phyloP scores from a whole-genome alignment of 2,113 vertebrate species.

The Pelobates fuscus region DNA sequence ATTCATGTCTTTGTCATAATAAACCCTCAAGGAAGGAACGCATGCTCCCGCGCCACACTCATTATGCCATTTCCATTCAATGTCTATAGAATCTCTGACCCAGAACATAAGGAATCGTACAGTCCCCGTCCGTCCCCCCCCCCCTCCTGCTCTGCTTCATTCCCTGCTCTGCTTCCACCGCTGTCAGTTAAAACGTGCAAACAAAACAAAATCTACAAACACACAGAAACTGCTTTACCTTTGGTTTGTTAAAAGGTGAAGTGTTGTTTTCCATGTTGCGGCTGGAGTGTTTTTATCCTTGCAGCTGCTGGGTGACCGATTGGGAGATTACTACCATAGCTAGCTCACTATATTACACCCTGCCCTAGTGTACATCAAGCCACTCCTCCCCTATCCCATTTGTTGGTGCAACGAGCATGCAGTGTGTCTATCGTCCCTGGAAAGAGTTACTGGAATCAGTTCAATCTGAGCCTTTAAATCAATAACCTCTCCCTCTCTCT shows the following conservation, averaged over 20 bases:
- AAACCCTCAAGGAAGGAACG: neutral
- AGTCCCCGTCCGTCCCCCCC: neutral
- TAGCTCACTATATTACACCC: neutral
- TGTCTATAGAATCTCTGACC: neutral
- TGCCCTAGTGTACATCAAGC: neutral
- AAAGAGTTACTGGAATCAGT: neutral
- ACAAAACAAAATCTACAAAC: neutral
- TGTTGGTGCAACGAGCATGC: too few species aligned
- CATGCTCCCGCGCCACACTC: neutral
- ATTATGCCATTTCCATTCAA: neutral
- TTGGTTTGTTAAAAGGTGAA: slow-evolving; percentile 6
- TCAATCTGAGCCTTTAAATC: neutral
- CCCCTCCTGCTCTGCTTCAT: neutral
- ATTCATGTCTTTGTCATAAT: too few species aligned
- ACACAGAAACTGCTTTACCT: neutral
- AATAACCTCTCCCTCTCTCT: neutral
- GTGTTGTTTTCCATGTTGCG: neutral
- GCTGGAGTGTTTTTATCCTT: neutral
- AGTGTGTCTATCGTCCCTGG: neutral
- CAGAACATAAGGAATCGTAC: neutral
- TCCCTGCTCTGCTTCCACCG: neutral
- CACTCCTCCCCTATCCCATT: neutral
- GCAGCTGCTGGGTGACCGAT: neutral
- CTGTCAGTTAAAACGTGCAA: neutral
- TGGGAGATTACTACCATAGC: neutral